phyloP scores from a whole-genome alignment of 1,140 invertebrate species.

The Drosophila mauritiana region DNA sequence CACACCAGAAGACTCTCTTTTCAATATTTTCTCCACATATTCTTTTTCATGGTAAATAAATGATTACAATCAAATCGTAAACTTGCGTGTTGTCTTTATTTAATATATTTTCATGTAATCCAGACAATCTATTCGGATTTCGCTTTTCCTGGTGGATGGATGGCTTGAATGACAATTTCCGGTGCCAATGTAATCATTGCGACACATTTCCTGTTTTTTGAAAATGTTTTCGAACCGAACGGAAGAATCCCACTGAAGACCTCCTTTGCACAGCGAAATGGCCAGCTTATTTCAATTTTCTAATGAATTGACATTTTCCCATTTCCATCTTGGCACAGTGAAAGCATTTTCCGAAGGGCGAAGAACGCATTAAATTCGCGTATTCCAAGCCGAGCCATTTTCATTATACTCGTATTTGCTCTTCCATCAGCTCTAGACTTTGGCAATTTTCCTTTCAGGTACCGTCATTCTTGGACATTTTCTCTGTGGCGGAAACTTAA shows the following conservation, averaged over 20 bases:
- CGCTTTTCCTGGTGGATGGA: too few species aligned
- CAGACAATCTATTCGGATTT: too few species aligned
- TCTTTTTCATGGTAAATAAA: too few species aligned
- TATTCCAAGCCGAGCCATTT: constrained; percentile 1
- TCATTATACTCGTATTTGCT: constrained; percentile 6
- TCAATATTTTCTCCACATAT: too few species aligned
- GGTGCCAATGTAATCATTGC: constrained; percentile 1
- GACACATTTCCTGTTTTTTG: constrained; percentile 9
- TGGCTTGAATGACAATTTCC: constrained; percentile 3
- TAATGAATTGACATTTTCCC: background rate
- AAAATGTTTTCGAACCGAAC: background rate
- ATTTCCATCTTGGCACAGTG: background rate
- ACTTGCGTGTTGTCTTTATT: too few species aligned
- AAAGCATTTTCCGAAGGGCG: background rate
- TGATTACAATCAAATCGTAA: background rate
- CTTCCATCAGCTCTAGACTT: constrained; percentile 1
- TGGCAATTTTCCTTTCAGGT: constrained; percentile 32
- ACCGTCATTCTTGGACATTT: constrained; percentile 31
- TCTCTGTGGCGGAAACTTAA: constrained; percentile 47
- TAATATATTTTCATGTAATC: too few species aligned
- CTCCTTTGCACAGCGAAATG: background rate
- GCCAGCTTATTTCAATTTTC: background rate
- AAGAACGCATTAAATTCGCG: background rate
- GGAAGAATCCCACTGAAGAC: background rate
- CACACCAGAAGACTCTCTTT: too few species aligned